These are phyloP conservation scores for Conus betulinus DNA, from an alignment of 1,140 invertebrate species.

Conservation along the genomic window DNA sequence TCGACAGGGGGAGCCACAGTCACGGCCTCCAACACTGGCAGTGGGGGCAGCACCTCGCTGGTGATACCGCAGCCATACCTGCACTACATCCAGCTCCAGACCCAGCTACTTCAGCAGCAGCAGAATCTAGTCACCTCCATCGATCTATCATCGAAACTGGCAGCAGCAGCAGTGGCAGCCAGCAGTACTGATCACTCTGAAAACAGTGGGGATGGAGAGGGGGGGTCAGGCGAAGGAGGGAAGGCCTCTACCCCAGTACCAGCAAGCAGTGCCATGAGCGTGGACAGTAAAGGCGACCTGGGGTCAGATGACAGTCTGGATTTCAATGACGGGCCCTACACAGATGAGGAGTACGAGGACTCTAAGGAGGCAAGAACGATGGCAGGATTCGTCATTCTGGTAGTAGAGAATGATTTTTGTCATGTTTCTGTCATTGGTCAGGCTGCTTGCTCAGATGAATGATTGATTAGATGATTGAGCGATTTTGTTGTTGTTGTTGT, in stretches of 20 bases:
- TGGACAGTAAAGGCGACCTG: constrained; percentile 1
- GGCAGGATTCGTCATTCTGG: constrained; percentile 60
- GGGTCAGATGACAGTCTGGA: constrained; percentile 56
- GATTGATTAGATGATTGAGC: too few relatives aligned
- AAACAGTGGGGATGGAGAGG: background rate
- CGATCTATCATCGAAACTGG: constrained; percentile 34
- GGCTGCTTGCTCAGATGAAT: background rate
- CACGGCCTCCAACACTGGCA: background rate
- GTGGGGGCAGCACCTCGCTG: constrained; percentile 32
- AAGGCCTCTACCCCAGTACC: background rate
- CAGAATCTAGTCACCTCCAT: constrained; percentile 39
- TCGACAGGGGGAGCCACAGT: background rate
- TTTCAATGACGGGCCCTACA: constrained; percentile 53
- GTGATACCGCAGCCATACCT: constrained; percentile 57
- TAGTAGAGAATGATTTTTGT: constrained; percentile 36
- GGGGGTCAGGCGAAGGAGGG: background rate
- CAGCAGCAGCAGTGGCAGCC: constrained; percentile 8
- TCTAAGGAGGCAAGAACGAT: constrained; percentile 48
- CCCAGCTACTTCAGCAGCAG: constrained; percentile 48
- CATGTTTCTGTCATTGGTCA: background rate
- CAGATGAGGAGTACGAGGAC: constrained; percentile 55
- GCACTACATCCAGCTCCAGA: constrained; percentile 51
- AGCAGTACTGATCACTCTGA: background rate
- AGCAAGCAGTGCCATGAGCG: background rate
- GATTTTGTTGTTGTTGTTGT: too few relatives aligned